Percentiles rank a stretch among this genome's conserved stretches.
Conservation (phyloP, 2,888 invertebrate genomes). For the Eledona agricola region DNA sequence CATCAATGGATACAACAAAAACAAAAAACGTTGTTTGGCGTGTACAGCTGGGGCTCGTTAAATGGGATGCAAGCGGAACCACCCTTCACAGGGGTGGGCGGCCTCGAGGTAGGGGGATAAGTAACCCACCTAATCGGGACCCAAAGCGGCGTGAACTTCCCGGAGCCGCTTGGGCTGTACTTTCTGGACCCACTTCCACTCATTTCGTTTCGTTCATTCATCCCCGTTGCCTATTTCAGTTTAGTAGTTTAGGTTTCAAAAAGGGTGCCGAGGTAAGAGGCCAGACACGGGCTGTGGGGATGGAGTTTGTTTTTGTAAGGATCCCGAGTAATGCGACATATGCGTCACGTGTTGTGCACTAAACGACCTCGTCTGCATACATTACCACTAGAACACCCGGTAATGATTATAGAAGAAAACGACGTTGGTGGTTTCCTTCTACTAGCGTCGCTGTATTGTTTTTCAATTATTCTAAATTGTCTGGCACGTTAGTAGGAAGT, state of each 20-base stretch:
- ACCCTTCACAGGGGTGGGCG: conserved; percentile 22
- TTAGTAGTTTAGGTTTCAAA: conserved; percentile 27
- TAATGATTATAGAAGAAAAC: conserved; percentile 22
- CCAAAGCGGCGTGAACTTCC: conserved; percentile 27
- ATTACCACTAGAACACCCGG: conserved; percentile 26
- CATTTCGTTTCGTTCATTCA: conserved; percentile 22
- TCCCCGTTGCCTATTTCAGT: conserved; percentile 26
- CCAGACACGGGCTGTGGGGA: conserved; percentile 19
- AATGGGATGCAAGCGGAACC: conserved; percentile 30
- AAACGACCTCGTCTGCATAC: conserved; percentile 15
- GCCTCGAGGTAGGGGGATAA: conserved; percentile 24
- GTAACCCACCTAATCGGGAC: conserved; percentile 34
- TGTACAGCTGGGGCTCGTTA: conserved; percentile 33
- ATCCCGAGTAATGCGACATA: conserved; percentile 25
- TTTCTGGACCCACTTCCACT: conserved; percentile 27
- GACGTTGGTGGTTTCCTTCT: conserved; percentile 25
- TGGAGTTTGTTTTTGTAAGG: conserved; percentile 27
- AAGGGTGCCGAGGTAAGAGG: conserved; percentile 28
- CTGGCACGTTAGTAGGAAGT: neutral
- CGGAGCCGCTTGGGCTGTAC: conserved; percentile 8
- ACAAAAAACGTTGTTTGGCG: conserved; percentile 24
- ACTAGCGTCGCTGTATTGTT: too few species aligned
- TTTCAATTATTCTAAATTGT: too few species aligned
- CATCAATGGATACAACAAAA: conserved; percentile 18
- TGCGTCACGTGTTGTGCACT: conserved; percentile 26